These are phyloP conservation scores for Helicolenus hilgendorfi DNA, from an alignment of 2,797 vertebrate species.

Conservation along the genomic window DNA sequence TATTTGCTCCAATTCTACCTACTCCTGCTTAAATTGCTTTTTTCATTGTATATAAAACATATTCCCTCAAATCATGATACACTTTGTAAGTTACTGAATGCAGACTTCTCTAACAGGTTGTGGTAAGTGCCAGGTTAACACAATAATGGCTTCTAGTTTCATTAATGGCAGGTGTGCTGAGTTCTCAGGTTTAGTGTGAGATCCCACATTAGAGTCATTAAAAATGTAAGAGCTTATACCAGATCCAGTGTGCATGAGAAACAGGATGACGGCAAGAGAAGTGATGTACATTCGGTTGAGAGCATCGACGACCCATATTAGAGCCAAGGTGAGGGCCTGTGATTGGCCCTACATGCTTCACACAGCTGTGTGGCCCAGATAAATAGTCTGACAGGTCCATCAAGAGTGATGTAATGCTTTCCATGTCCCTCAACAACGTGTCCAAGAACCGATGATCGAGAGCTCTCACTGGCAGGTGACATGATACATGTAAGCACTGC, in stretches of 20 bases:
- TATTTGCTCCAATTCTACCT: too few relatives aligned
- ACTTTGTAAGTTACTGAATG: neutral
- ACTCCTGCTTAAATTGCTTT: neutral
- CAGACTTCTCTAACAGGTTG: too few relatives aligned
- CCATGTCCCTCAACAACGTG: conserved; percentile 15
- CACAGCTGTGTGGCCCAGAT: conserved; percentile 31
- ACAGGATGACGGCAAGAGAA: neutral
- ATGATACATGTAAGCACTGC: neutral
- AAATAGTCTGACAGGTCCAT: conserved; percentile 35
- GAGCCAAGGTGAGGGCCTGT: conserved; percentile 4
- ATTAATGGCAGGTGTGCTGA: neutral
- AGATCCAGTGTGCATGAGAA: neutral
- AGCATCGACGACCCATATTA: neutral
- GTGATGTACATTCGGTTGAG: conserved; percentile 2
- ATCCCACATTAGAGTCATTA: neutral
- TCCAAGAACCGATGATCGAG: neutral
- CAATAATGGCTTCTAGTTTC: neutral
- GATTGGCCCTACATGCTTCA: conserved; percentile 27
- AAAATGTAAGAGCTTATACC: neutral
- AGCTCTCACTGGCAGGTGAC: neutral
- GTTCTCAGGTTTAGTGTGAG: neutral
- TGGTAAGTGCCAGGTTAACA: neutral
- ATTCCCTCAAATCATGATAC: neutral
- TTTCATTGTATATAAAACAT: neutral
- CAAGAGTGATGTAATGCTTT: conserved; percentile 33